phyloP scores from a whole-genome alignment of 2,888 invertebrate species.

The Terebella lapidaria region DNA sequence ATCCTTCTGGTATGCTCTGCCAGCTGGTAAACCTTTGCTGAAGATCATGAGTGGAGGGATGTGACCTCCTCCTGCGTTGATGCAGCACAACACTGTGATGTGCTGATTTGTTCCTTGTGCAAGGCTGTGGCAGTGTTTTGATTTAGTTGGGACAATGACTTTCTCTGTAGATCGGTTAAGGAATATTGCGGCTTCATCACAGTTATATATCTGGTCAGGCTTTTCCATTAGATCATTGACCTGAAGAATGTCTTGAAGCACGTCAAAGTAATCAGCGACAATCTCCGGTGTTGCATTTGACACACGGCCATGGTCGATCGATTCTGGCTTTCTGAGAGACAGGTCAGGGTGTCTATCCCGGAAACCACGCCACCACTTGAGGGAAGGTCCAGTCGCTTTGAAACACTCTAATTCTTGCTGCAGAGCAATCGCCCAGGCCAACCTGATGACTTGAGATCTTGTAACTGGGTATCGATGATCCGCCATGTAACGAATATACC shows the following conservation, averaged over 20 bases:
- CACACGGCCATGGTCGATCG: neutral
- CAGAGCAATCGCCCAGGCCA: neutral
- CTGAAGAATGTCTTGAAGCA: neutral
- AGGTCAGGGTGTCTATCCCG: neutral
- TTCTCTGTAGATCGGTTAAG: no score
- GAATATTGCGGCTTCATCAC: no score
- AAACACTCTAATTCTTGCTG: neutral
- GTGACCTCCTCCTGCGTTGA: no score
- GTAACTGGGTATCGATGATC: conserved; percentile 1
- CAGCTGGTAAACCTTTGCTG: no score
- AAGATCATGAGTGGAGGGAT: no score
- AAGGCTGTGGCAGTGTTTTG: no score
- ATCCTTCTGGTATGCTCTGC: no score
- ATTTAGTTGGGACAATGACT: no score
- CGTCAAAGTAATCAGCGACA: conserved; percentile 2
- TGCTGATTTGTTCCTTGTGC: no score
- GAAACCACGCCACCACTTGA: conserved; percentile 2
- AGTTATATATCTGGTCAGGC: neutral
- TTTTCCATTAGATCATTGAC: neutral
- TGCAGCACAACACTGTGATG: no score
- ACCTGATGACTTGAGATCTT: neutral
- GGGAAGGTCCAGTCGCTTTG: neutral
- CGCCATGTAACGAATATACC: neutral
- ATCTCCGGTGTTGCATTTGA: neutral
- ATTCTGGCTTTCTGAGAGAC: neutral